Evolutionary conservation across 92 coral and sea anemone species (phyloP), one percentile per base, ranked within the genome.

Genomic region (Phenganax subtilis): DNA sequence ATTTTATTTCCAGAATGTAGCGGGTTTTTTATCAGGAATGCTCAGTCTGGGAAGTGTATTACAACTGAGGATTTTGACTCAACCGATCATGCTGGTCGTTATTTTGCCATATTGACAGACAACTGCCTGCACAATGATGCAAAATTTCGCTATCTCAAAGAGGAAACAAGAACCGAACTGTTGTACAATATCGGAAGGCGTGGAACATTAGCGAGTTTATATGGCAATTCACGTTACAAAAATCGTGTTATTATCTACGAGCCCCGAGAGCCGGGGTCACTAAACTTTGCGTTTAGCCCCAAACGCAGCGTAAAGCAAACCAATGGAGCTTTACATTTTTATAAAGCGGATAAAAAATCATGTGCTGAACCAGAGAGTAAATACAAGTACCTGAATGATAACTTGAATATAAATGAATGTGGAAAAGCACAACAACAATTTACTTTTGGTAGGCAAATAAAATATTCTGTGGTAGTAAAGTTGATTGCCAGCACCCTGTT

Each of bases 11-110:
- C 15, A 67, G 72, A 3, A 9, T 28, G 71, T 12, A 12, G 16
- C 9, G 29, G 71, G 20, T 14, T 64, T 64, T 64, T 64, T 27
- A 7, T 64, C 31, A 17, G 71, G 44, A 30, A 64, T 17, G 16
- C 11, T 14, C 6, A 64, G 30, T 27, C 71, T 27, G 52, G 72
- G 11, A 67, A 67, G 72, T 67, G 72, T 67, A 67, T 67, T 67
- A 53, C 72, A 67, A 15, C 72, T 27, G 72, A 17, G 37, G 14
- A 6, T 28, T 7, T 9, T 4, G 2, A 28, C 29, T 0, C 2
- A 16, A 16, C 29, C 3, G 72, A 27, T 67, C 3, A 67, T 27
- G 51, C 72, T 0, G 11, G 15, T 8, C 51, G 14, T 67, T 67
- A 67, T 15, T 67, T 12, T 12, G 72, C 52, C 37, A 16, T 7